A percentile compares a stretch with the other conserved stretches of the same genome.
Evolutionary conservation across 2,113 vertebrate genomes (phyloP).

Genomic region (Heterotis niloticus): DNA sequence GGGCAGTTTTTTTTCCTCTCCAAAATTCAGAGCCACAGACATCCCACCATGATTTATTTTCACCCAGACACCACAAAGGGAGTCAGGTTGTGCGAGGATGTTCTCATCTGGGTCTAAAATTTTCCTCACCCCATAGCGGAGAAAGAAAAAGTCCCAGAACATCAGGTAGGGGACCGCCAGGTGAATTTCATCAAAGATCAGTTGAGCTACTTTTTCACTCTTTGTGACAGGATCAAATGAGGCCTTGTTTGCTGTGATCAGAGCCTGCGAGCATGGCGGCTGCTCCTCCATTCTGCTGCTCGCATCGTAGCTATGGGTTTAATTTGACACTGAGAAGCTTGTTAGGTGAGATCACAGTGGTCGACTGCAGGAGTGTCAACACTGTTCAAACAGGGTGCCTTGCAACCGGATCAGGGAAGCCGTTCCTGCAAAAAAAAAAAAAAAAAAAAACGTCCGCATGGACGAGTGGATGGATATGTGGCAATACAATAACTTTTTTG

Average conservation of each 20-base stretch:
- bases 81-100: slow-evolving; percentile 2
- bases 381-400: slow-evolving; percentile 49
- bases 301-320: slow-evolving; percentile 39
- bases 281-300: slow-evolving; percentile 36
- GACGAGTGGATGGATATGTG: slow-evolving; percentile 41
- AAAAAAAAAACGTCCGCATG: too few species aligned
- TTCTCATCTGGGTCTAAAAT: neutral
- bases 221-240: slow-evolving; percentile 67
- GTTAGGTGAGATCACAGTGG: slow-evolving; percentile 67
- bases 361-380: slow-evolving; percentile 58
- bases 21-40: neutral
- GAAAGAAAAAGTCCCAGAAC: slow-evolving; percentile 31
- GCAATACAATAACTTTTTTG: slow-evolving; percentile 39
- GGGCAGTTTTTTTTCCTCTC: neutral
- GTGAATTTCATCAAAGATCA: slow-evolving; percentile 48
- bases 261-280: slow-evolving; percentile 42
- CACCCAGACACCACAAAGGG: neutral
- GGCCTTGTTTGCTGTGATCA: slow-evolving; percentile 66
- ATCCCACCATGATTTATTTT: neutral
- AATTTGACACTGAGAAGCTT: slow-evolving; percentile 67
- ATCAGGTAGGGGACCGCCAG: slow-evolving; percentile 41
- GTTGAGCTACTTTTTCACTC: slow-evolving; percentile 38
- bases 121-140: slow-evolving; percentile 6
- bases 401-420: slow-evolving; percentile 26
- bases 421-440: slow-evolving; percentile 26